These are phyloP conservation scores for Oncorhynchus tshawytscha DNA, from an alignment of 2,113 vertebrate genomes.

Conservation along the genomic window DNA sequence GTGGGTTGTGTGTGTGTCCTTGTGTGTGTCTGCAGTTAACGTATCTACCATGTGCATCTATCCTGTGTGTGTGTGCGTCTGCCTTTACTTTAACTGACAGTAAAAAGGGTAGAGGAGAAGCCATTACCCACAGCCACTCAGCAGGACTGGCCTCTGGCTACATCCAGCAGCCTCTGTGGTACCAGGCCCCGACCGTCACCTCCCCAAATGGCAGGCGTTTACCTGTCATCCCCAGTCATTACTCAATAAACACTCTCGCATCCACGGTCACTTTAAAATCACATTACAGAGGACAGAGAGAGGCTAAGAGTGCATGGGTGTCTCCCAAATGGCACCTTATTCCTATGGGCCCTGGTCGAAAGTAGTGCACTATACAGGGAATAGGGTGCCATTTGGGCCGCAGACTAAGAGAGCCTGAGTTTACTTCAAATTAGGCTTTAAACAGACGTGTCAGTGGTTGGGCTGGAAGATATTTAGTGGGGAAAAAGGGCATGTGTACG, in stretches of 20 bases:
- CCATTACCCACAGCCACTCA: constrained; percentile 32
- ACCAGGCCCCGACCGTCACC: constrained; percentile 48
- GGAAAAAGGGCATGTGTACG: too few relatives aligned
- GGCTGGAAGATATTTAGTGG: background rate
- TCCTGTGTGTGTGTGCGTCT: constrained; percentile 15
- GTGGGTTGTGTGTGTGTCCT: background rate
- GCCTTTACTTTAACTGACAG: constrained; percentile 52
- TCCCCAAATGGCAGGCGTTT: constrained; percentile 30
- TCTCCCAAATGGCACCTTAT: too few relatives aligned
- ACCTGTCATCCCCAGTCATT: constrained; percentile 35
- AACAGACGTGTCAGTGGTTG: background rate
- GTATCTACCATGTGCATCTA: background rate
- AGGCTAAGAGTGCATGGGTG: background rate
- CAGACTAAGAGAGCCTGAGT: too few relatives aligned
- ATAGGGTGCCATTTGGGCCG: too few relatives aligned
- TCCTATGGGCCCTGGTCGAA: too few relatives aligned
- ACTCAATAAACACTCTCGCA: constrained; percentile 31
- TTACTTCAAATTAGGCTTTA: too few relatives aligned
- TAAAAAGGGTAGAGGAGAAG: constrained; percentile 43
- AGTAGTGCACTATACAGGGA: too few relatives aligned
- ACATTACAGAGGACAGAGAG: constrained; percentile 16
- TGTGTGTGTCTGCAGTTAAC: constrained; percentile 3
- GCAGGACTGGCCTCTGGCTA: constrained; percentile 1
- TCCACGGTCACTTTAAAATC: constrained; percentile 32
- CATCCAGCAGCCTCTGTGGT: constrained; percentile 17